Evolutionary conservation across 2,113 vertebrate species (phyloP).

Genomic region (Hypocryptadius cinnamomeus): DNA sequence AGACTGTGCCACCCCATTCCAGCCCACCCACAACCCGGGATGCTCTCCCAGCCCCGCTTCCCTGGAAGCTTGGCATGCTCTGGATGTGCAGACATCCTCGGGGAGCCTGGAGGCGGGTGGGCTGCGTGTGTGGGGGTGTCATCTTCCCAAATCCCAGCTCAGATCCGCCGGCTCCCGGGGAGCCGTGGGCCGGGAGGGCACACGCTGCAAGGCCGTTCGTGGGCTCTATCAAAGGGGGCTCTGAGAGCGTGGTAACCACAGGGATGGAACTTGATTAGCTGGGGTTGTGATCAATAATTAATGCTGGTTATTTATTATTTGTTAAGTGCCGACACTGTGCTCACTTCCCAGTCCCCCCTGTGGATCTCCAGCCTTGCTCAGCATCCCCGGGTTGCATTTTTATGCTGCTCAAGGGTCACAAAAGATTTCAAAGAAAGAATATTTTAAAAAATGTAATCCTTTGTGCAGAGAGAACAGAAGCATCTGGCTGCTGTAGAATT

Average conservation of each 20-base stretch:
- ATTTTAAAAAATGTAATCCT: background rate
- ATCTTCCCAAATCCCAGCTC: accelerated
- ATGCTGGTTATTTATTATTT: constrained; percentile 57
- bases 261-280: constrained; percentile 14
- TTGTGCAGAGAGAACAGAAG: background rate
- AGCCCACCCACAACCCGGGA: accelerated
- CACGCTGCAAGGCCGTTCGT: accelerated
- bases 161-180: accelerated
- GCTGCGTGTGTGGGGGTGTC: background rate
- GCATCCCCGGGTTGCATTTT: background rate
- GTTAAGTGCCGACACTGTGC: background rate
- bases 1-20: background rate
- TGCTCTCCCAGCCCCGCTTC: background rate
- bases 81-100: background rate
- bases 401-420: background rate
- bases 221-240: constrained; percentile 5
- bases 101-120: accelerated
- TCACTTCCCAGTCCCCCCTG: background rate
- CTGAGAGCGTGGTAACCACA: background rate
- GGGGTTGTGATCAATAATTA: constrained; percentile 59
- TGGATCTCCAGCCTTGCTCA: background rate
- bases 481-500: background rate
- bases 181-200: accelerated
- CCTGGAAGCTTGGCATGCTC: background rate
- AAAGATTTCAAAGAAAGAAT: constrained; percentile 35